Conservation (phyloP, 92 coral and sea anemone genomes). For the Heliopora coerulea region DNA sequence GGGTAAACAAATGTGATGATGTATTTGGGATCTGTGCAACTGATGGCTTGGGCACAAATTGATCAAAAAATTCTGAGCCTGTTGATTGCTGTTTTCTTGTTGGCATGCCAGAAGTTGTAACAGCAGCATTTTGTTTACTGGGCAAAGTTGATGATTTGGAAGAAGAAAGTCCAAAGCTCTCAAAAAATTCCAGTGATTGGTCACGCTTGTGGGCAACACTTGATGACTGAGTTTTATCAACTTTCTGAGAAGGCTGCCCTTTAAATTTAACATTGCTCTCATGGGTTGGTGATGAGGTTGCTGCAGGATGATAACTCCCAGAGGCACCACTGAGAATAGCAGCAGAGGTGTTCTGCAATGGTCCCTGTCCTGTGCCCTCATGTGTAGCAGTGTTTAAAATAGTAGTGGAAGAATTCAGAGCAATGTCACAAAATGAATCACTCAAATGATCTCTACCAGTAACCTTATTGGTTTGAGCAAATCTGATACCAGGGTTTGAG, state of each 20-base stretch:
- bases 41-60: neutral
- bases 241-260: neutral
- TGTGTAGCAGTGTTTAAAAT: neutral
- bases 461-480: neutral
- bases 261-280: neutral
- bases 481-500: too few species aligned
- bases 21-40: neutral
- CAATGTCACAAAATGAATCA: neutral
- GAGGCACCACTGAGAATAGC: neutral
- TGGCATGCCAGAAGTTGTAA: too few species aligned
- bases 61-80: neutral
- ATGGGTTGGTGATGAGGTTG: neutral
- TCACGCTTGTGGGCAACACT: neutral
- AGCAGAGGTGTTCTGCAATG: neutral
- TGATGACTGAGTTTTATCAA: neutral
- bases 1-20: neutral
- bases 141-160: neutral
- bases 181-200: conserved; percentile 16
- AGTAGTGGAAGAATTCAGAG: neutral
- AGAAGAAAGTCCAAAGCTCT: neutral
- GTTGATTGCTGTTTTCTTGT: neutral
- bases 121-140: too few species aligned
- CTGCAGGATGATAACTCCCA: neutral
- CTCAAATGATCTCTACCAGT: neutral
- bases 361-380: neutral